Percentiles rank a stretch among this genome's conserved stretches.
Conservation (phyloP, 2,797 vertebrate genomes). For the Epinephelus awoara region DNA sequence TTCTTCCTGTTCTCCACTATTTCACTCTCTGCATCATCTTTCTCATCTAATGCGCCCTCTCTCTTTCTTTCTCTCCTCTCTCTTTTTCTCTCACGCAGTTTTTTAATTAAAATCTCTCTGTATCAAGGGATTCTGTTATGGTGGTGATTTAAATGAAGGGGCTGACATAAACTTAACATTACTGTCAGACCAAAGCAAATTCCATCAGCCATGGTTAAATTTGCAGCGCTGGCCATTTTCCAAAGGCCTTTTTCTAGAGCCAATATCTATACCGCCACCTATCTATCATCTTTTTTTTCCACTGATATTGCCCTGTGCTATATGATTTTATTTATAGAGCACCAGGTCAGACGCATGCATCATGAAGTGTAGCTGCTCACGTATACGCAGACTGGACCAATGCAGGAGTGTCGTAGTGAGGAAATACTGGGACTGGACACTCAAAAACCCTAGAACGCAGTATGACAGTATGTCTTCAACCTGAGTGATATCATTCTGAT, state of each 20-base stretch:
- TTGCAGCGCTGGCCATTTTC: slow-evolving; percentile 72
- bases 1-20: slow-evolving; percentile 19
- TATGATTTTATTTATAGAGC: slow-evolving; percentile 16
- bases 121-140: slow-evolving; percentile 73
- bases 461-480: too few species aligned
- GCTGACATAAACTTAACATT: slow-evolving; percentile 77
- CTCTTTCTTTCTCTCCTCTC: slow-evolving; percentile 20
- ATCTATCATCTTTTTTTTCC: slow-evolving; percentile 37
- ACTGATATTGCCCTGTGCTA: slow-evolving; percentile 23
- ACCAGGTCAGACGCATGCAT: slow-evolving; percentile 39
- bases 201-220: slow-evolving; percentile 73
- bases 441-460: background rate
- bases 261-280: slow-evolving; percentile 58
- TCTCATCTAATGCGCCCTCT: slow-evolving; percentile 31
- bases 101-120: slow-evolving; percentile 81
- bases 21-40: slow-evolving; percentile 36
- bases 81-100: slow-evolving; percentile 20
- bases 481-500: too few species aligned
- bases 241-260: slow-evolving; percentile 57
- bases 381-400: background rate
- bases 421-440: too few species aligned
- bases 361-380: slow-evolving; percentile 9
- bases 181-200: slow-evolving; percentile 79
- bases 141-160: slow-evolving; percentile 77
- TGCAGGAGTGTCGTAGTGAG: background rate